phyloP scores from a whole-genome alignment of 2,113 vertebrate species.

The Hiodon alosoides region DNA sequence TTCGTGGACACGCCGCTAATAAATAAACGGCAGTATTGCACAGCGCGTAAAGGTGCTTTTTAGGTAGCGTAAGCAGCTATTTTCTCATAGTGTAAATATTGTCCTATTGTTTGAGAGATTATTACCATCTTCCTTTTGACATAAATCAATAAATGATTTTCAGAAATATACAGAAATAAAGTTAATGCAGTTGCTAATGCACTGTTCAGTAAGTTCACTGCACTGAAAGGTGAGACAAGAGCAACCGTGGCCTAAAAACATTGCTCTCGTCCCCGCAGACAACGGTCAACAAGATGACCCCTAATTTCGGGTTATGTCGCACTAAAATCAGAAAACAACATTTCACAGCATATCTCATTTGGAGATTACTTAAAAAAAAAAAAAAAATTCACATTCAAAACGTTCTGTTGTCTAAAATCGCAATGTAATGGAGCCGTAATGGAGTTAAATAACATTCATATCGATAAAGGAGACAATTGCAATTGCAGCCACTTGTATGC shows the following conservation, averaged over 20 bases:
- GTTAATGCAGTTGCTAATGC: too few relatives aligned
- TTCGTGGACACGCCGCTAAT: too few relatives aligned
- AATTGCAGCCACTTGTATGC: constrained; percentile 11
- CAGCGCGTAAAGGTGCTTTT: too few relatives aligned
- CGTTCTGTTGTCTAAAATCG: neutral
- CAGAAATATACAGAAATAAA: too few relatives aligned
- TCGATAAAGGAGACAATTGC: constrained; percentile 3
- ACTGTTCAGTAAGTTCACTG: neutral
- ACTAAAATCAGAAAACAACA: neutral
- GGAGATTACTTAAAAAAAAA: neutral
- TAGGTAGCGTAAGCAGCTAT: too few relatives aligned
- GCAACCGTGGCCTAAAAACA: neutral
- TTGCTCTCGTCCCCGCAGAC: neutral
- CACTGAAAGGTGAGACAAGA: neutral
- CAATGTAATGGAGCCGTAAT: neutral
- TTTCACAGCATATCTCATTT: neutral
- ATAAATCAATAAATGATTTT: too few relatives aligned
- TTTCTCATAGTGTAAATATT: too few relatives aligned
- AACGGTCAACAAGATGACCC: neutral
- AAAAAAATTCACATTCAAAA: neutral
- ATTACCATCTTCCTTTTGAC: too few relatives aligned
- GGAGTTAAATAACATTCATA: constrained; percentile 12
- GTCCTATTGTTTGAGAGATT: too few relatives aligned
- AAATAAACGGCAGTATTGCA: too few relatives aligned
- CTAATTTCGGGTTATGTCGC: neutral